Evolutionary conservation across 2,797 vertebrate genomes (phyloP), one percentile per base, ranked within the genome.

Genomic region (Sparidentex hasta): DNA sequence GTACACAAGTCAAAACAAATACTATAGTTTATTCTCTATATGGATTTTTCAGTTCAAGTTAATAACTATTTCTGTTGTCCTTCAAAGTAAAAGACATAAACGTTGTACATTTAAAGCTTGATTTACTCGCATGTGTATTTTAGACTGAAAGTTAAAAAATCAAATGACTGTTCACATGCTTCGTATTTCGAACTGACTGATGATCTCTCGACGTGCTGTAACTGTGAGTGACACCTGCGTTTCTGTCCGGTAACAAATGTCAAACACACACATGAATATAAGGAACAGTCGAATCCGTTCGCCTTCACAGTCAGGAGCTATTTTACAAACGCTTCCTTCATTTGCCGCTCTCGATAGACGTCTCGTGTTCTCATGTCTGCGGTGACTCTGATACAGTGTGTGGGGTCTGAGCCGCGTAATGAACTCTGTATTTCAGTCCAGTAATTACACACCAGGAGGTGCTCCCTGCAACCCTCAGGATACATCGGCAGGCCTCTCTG

Each of bases 361-460:
- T 85, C 65, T 81, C 14, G 1, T 59, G 57, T 65, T 76, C 69
- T 86, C 75, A 56, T 76, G 73, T 61, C 16, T 54, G 74, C 0
- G 51, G 63, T 74, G 80, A 85, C 70, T 74, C 48, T 65, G 74
- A 74, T 38, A 61, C 80, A 56, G 83, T 80, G 85, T 90, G 91
- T 90, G 89, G 74, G 87, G 88, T 91, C 89, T 88, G 74, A 81
- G 72, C 62, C 3, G 33, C 50, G 29, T 63, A 70, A 75, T 81
- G 76, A 88, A 73, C 57, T 61, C 48, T 74, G 71, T 82, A 80
- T 90, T 88, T 75, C 80, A 82, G 78, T 76, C 72, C 65, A 25
- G 68, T 91, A 93, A 94, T 94, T 91, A 92, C 88, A 92, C 56
- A 74, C 65, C 63, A 20, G 21, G 43, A 73, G 55, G 65, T 76